Conservation (phyloP, 2,797 vertebrate genomes). For the Rhinogobio ventralis region DNA sequence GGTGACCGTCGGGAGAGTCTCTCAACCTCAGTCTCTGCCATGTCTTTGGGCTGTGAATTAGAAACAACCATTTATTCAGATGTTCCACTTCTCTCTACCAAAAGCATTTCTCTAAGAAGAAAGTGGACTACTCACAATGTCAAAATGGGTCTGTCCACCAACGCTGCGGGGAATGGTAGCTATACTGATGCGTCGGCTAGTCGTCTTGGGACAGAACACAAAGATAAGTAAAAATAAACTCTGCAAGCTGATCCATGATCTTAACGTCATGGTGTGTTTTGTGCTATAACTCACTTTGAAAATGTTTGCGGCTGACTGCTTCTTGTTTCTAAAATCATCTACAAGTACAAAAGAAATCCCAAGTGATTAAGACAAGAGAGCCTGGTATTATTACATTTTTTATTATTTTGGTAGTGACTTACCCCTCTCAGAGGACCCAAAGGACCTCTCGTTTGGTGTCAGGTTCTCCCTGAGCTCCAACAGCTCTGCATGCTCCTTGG, state of each 20-base stretch:
- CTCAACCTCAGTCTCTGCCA: constrained; percentile 78
- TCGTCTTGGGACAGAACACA: constrained; percentile 65
- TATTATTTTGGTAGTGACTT: constrained; percentile 35
- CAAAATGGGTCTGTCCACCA: constrained; percentile 74
- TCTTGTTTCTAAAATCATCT: constrained; percentile 80
- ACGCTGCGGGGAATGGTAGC: constrained; percentile 82
- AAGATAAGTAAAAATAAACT: background rate
- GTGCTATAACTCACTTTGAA: constrained; percentile 71
- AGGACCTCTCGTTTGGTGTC: constrained; percentile 86
- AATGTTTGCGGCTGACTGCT: constrained; percentile 67
- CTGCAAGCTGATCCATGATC: background rate
- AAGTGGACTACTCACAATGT: constrained; percentile 78
- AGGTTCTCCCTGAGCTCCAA: constrained; percentile 89
- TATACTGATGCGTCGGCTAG: constrained; percentile 87
- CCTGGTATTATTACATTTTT: background rate
- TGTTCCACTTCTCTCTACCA: background rate
- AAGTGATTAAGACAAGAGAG: background rate
- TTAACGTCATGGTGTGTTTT: background rate
- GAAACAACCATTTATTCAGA: constrained; percentile 26
- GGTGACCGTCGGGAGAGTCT: constrained; percentile 83
- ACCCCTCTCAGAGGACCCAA: constrained; percentile 85
- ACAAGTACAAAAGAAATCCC: constrained; percentile 19
- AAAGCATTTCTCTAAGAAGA: background rate
- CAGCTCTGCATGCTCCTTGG: constrained; percentile 92
- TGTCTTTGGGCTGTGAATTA: constrained; percentile 75